These are phyloP conservation scores for Myathropa florea DNA, from an alignment of 2,888 invertebrate genomes.

Conservation along the genomic window DNA sequence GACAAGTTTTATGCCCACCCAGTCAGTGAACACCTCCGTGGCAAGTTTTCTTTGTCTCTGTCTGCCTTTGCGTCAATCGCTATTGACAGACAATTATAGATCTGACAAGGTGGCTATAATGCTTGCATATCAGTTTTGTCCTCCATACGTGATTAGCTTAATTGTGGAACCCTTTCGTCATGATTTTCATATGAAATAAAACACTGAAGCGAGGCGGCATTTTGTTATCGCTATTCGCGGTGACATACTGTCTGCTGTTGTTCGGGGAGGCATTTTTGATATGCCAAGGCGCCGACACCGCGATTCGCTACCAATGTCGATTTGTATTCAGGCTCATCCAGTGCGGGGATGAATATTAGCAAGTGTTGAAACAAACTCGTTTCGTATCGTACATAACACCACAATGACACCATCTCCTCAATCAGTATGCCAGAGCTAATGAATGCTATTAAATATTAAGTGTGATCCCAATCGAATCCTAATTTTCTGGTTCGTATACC, in stretches of 20 bases:
- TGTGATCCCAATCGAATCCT: conserved; percentile 26
- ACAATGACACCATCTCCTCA: conserved; percentile 49
- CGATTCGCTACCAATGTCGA: not conserved
- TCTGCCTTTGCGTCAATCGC: not conserved
- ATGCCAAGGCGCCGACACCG: not conserved
- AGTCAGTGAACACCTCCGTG: not conserved
- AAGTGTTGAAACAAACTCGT: conserved; percentile 33
- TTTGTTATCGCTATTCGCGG: conserved; percentile 2
- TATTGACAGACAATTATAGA: not conserved
- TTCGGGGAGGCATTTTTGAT: not conserved
- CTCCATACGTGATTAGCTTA: conserved; percentile 1
- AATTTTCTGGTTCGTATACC: not conserved
- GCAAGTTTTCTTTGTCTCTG: not conserved
- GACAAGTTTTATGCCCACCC: not conserved
- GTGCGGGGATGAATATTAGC: conserved; percentile 11
- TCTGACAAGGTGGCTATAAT: not conserved
- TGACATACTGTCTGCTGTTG: conserved; percentile 58
- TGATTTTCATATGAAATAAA: not conserved
- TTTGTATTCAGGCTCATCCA: conserved; percentile 38
- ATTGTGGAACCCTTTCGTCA: not conserved
- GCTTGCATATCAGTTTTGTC: not conserved
- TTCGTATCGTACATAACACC: not conserved
- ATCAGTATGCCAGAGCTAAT: conserved; percentile 43
- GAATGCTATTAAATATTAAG: conserved; percentile 28
- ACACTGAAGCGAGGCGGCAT: not conserved